These are phyloP conservation scores for Globia sparganii DNA, from an alignment of 2,888 invertebrate species.

Conservation along the genomic window DNA sequence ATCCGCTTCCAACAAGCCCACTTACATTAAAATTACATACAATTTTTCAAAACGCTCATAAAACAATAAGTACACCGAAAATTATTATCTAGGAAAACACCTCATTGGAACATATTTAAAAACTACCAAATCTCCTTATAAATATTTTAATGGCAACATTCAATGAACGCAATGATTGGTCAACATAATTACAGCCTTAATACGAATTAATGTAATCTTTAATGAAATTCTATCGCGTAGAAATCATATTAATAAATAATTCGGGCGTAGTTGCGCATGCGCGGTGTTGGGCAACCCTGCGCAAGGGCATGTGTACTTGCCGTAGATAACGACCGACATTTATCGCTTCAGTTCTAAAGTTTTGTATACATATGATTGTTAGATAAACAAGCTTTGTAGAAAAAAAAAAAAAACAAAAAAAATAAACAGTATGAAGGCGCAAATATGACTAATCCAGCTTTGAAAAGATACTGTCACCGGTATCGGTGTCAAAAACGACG, in stretches of 20 bases:
- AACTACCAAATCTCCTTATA: slow-evolving; percentile 1
- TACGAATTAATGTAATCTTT: slow-evolving; percentile 30
- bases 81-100: slow-evolving; percentile 36
- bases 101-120: not conserved
- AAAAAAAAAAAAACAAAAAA: no score
- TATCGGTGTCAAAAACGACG: not conserved
- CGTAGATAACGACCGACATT: slow-evolving; percentile 24
- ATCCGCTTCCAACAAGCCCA: slow-evolving; percentile 62
- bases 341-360: slow-evolving; percentile 43
- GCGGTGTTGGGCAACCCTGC: slow-evolving; percentile 65
- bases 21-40: slow-evolving; percentile 49
- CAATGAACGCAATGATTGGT: slow-evolving; percentile 28
- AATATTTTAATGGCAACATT: slow-evolving; percentile 10
- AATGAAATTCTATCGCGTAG: slow-evolving; percentile 39
- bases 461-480: not conserved
- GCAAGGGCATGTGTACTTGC: slow-evolving; percentile 66
- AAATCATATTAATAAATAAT: slow-evolving; percentile 38
- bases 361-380: slow-evolving; percentile 33
- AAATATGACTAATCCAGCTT: not conserved
- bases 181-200: slow-evolving; percentile 26
- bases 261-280: slow-evolving; percentile 40
- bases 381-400: slow-evolving; percentile 35
- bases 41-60: slow-evolving; percentile 52
- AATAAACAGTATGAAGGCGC: not conserved
- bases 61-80: slow-evolving; percentile 10